Conservation (phyloP, 2,113 vertebrate genomes). For the Phyllostomus hastatus region DNA sequence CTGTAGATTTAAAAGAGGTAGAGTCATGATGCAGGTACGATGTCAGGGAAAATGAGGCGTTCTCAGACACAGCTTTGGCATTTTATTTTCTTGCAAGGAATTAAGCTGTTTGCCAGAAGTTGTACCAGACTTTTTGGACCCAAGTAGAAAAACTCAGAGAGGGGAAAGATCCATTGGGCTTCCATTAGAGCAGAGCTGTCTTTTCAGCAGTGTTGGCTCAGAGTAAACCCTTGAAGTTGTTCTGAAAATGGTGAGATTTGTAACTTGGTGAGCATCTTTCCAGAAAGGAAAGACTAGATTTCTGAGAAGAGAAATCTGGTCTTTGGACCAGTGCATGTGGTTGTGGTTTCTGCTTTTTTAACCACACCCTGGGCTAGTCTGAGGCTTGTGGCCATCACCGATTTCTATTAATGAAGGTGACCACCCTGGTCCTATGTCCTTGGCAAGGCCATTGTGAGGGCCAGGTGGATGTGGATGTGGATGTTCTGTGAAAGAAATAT, state of each 20-base stretch:
- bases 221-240: neutral
- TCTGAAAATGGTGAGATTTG: conserved; percentile 4
- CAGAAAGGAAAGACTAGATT: neutral
- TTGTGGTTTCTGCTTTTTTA: neutral
- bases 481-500: conserved; percentile 24
- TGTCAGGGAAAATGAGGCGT: neutral
- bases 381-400: neutral
- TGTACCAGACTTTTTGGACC: conserved; percentile 47
- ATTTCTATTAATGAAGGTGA: neutral
- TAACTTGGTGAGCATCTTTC: rapidly evolving
- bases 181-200: neutral
- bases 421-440: no score
- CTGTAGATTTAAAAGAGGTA: conserved; percentile 74
- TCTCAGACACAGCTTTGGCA: conserved; percentile 22
- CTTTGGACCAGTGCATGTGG: neutral
- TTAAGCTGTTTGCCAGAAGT: conserved; percentile 45
- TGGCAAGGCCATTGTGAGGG: neutral
- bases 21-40: conserved; percentile 63
- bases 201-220: neutral
- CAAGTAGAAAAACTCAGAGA: neutral
- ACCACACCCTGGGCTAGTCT: rapidly evolving
- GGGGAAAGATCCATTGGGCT: neutral
- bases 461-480: neutral
- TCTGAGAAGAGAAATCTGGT: neutral
- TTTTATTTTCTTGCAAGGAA: conserved; percentile 39